A percentile compares a stretch with the other conserved stretches of the same genome.
Conservation (phyloP, 1,140 invertebrate genomes). For the Drosophila sp. region DNA sequence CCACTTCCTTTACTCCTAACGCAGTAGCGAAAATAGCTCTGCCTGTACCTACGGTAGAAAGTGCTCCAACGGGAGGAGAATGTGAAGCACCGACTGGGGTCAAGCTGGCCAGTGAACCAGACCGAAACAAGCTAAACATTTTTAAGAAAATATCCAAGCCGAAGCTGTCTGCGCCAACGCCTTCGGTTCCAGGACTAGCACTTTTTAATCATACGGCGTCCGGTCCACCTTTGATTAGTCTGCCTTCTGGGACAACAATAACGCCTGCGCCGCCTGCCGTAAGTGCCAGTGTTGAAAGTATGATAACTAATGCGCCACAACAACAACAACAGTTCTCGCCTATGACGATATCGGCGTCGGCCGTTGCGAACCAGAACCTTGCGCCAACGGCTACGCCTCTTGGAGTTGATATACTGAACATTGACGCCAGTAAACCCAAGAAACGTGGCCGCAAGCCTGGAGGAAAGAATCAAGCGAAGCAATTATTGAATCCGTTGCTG, state of each 20-base stretch:
- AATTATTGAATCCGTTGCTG: not conserved
- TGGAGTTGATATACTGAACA: conserved; percentile 13
- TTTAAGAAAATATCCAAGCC: conserved; percentile 89
- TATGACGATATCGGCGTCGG: not conserved
- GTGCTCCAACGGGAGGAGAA: not conserved
- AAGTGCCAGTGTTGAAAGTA: conserved; percentile 1
- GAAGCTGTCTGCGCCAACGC: conserved; percentile 12
- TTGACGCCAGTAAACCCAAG: conserved; percentile 51
- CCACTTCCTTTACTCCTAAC: not conserved
- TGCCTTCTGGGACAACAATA: conserved; percentile 78
- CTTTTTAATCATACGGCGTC: conserved; percentile 25
- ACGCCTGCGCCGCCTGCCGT: conserved; percentile 56
- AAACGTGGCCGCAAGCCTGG: conserved; percentile 77
- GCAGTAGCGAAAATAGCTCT: not conserved
- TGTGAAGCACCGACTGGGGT: not conserved
- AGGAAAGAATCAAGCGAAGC: conserved; percentile 58
- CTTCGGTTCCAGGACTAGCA: not conserved
- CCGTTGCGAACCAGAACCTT: not conserved
- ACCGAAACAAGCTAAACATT: conserved; percentile 92
- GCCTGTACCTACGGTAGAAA: not conserved
- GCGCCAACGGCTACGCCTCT: not conserved
- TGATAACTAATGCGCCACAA: not conserved
- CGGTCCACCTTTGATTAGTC: conserved; percentile 50
- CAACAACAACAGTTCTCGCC: not conserved
- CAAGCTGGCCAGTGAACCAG: conserved; percentile 89